Base-by-base conservation (phyloP, 2,888 invertebrate species). In the Endotricha flammealis region DNA sequence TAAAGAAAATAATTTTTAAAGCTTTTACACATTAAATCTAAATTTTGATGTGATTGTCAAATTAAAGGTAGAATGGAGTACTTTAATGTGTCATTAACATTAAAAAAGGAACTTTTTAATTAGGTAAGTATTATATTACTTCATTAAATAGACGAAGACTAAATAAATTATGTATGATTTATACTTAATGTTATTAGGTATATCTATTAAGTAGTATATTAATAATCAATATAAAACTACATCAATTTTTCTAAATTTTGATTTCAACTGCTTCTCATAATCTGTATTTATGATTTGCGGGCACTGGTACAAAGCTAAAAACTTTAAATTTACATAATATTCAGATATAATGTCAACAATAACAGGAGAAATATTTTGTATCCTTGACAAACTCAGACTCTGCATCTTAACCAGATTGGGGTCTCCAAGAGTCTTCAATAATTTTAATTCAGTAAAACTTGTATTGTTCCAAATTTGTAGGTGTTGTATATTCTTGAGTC, bases 401-500 rank as follows among this genome's bases (percentile, higher is more conserved):
- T 65, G 57, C 32, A 87, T 44, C 41, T 57, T 70, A 9, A 64
- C 43, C 32, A 83, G 55, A 40, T 54, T 59, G 1, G 67, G 57
- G 44, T 68, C 64, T n/a, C 64, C 57, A 14, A 87, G 57, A 24
- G 75, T 73, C 42, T 51, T 61, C 3, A 71, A 45, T 24, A 87
- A 57, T 41, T 53, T 67, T 3, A 36, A 46, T 57, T 85, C 80
- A 12, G 76, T 64, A 47, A 87, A 87, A 32, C 60, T 64, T 1
- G 38, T 42, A 50, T 85, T 87, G 48, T 87, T 85, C 87, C 87
- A 87, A 41, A 87, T 59, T 44, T 78, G 79, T 44, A 87, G 59
- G 45, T 72, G 69, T 40, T 69, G 53, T 41, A 85, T 49, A 10
- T 50, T 49, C 42, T 59, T 61, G 10, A 82, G 60, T 38, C 65